Evolutionary conservation across 2,113 vertebrate genomes (phyloP).

Genomic region (Seriola quinqueradiata): DNA sequence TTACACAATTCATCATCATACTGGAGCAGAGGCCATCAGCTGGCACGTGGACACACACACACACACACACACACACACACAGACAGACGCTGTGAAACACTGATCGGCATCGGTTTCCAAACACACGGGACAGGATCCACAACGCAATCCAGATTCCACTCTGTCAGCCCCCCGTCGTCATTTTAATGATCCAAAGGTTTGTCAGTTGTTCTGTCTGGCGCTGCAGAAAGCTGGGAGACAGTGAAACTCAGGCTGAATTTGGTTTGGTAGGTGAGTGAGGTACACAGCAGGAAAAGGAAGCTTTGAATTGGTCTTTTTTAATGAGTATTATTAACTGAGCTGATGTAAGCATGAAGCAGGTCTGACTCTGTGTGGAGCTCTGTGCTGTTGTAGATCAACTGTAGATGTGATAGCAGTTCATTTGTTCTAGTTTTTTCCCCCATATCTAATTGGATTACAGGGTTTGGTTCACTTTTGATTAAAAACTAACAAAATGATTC

Average conservation of each 20-base stretch:
- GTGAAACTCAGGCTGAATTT: neutral
- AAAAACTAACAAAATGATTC: too few species aligned
- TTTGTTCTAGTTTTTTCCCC: too few species aligned
- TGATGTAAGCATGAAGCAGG: too few species aligned
- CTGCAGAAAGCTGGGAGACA: neutral
- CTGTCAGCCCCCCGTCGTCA: neutral
- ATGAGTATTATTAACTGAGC: neutral
- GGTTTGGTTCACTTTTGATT: too few species aligned
- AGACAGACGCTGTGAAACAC: slow-evolving; percentile 26
- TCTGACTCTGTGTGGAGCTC: too few species aligned
- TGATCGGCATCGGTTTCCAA: slow-evolving; percentile 31
- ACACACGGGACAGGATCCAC: slow-evolving; percentile 44
- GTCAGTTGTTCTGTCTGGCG: neutral
- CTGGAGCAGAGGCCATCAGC: slow-evolving; percentile 29
- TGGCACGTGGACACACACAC: slow-evolving; percentile 38
- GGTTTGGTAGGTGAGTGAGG: slow-evolving; percentile 1
- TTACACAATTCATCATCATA: slow-evolving; percentile 70
- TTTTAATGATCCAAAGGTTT: slow-evolving; percentile 12
- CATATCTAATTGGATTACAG: too few species aligned
- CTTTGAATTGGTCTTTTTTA: neutral
- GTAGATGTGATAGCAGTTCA: too few species aligned
- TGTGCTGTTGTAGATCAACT: too few species aligned
- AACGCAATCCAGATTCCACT: slow-evolving; percentile 30
- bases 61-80: slow-evolving; percentile 24
- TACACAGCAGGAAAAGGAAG: neutral